Base-by-base conservation (phyloP, 2,888 invertebrate genomes). In the Resseliella maxima region DNA sequence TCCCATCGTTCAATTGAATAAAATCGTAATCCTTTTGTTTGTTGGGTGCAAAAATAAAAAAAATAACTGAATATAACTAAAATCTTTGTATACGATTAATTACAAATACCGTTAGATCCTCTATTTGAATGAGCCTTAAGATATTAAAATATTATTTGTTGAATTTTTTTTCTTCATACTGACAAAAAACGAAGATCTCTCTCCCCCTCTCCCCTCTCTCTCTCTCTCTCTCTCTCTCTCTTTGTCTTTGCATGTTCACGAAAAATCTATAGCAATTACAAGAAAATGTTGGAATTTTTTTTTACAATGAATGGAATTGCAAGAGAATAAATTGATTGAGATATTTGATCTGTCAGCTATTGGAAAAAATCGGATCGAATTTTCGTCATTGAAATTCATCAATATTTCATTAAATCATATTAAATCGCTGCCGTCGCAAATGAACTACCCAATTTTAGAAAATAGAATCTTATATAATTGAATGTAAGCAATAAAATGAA, bases 271-370 rank as follows among this genome's bases (percentile, higher is more conserved):
- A 72, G 72, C 72, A 72, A 72, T 15, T 72, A 72, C 72, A 31
- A 31, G 72, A 31, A 31, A 72, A 72, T 72, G 15, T 15, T 72
- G 31, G 72, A 31, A 72, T 72, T 72, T 31, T 72, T 72, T 31
- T 72, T 72, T 35, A 8, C 59, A 18, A 45, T 50, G 36, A 36
- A 85, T 87, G 18, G 86, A 87, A 36, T 12, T 87, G 24, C 87
- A 87, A 72, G 35, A 86, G 8, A 87, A 87, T 59, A 46, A 85
- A 72, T 64, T 87, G 18, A 72, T 64, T 10, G 31, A 54, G 12
- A 50, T 87, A 18, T 86, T 86, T 24, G 31, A 31, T 12, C 2
- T 24, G 18, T 21, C 31, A 0, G 59, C 83, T 18, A 31, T 31
- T 21, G 27, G 72, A 85, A 21, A 64, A 38, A n/a, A 64, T 31